phyloP scores from a whole-genome alignment of 2,888 invertebrate species.

The Tiliacea citrago region DNA sequence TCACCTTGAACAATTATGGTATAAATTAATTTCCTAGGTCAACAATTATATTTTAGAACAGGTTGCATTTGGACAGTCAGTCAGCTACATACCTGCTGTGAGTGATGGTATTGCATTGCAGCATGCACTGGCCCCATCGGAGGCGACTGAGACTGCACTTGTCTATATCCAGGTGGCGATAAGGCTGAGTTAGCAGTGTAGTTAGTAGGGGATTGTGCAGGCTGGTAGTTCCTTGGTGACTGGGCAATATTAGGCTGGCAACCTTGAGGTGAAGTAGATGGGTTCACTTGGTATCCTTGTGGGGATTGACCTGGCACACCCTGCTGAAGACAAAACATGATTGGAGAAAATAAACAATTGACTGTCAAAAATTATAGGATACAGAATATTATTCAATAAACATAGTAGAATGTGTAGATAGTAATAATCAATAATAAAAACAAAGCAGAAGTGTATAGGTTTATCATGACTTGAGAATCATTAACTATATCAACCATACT shows the following conservation, averaged over 20 bases:
- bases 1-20: constrained; percentile 10
- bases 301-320: constrained; percentile 86
- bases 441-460: neutral
- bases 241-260: constrained; percentile 84
- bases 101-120: constrained; percentile 87
- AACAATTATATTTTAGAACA: neutral
- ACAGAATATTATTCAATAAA: neutral
- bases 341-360: constrained; percentile 6
- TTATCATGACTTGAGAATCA: neutral
- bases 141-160: constrained; percentile 87
- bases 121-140: constrained; percentile 88
- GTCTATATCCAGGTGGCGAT: constrained; percentile 90
- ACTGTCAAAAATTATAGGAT: neutral
- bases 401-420: neutral
- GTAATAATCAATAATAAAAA: constrained; percentile 1
- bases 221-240: constrained; percentile 88
- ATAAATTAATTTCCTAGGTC: neutral
- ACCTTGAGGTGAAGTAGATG: constrained; percentile 88
- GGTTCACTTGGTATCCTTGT: constrained; percentile 90
- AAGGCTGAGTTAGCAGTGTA: constrained; percentile 87
- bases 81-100: constrained; percentile 82
- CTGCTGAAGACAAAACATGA: constrained; percentile 66
- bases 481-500: neutral
- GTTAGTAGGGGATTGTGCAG: constrained; percentile 90
- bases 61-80: neutral